These are phyloP conservation scores for Theristus sp. DNA, from an alignment of 2,888 invertebrate genomes.

Conservation along the genomic window DNA sequence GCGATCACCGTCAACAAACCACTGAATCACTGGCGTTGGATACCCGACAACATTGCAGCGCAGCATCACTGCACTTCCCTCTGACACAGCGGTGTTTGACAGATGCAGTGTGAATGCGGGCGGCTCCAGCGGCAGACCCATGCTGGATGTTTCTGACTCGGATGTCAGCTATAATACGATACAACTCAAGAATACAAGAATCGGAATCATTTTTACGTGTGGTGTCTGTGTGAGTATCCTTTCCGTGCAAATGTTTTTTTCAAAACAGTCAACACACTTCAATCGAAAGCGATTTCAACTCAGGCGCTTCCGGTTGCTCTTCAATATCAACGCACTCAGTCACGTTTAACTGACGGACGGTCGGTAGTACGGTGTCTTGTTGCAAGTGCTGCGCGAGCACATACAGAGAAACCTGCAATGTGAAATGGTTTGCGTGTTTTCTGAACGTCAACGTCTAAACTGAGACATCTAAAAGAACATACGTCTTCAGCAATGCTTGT, in stretches of 20 bases:
- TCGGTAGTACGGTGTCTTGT: too few species aligned
- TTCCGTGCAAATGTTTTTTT: too few species aligned
- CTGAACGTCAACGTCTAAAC: too few species aligned
- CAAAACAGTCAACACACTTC: too few species aligned
- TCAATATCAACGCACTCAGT: too few species aligned
- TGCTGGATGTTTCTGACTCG: not conserved
- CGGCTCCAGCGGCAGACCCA: not conserved
- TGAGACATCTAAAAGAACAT: too few species aligned
- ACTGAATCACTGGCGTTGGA: slow-evolving; percentile 28
- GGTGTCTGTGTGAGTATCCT: too few species aligned
- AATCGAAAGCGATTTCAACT: not conserved
- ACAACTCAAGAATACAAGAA: too few species aligned
- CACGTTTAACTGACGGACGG: too few species aligned
- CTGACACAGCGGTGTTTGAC: slow-evolving; percentile 9
- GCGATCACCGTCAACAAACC: slow-evolving; percentile 24
- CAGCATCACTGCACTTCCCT: slow-evolving; percentile 17
- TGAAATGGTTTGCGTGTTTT: too few species aligned
- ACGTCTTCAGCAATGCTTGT: too few species aligned
- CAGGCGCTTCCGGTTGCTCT: not conserved
- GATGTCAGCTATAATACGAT: not conserved
- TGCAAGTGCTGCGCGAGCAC: not conserved
- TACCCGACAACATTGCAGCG: slow-evolving; percentile 29
- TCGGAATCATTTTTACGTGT: too few species aligned
- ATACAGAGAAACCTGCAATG: not conserved
- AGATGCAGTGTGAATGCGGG: not conserved